These are phyloP conservation scores for Leptobrachium ailaonicum DNA, from an alignment of 2,113 vertebrate genomes.

Conservation along the genomic window DNA sequence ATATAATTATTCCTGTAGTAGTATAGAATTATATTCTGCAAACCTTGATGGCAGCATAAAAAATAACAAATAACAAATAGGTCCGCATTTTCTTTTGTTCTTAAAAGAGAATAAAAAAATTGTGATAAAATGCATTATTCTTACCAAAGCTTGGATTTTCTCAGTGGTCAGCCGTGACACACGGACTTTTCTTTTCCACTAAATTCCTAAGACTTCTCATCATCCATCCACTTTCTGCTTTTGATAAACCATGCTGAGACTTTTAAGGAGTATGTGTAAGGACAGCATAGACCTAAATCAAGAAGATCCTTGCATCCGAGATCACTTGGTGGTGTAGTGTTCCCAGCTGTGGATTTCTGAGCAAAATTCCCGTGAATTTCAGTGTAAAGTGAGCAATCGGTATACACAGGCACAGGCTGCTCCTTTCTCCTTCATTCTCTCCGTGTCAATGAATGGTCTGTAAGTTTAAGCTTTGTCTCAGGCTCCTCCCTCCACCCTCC, in stretches of 20 bases:
- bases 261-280: not conserved
- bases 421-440: not conserved
- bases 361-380: not conserved
- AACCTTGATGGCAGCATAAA: too few relatives aligned
- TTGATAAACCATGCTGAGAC: not conserved
- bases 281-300: not conserved
- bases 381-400: not conserved
- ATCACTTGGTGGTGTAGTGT: not conserved
- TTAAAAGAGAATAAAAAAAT: too few relatives aligned
- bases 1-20: too few relatives aligned
- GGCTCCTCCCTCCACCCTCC: slow-evolving; percentile 6
- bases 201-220: not conserved
- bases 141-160: not conserved
- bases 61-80: too few relatives aligned
- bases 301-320: not conserved
- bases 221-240: not conserved
- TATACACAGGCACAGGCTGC: not conserved
- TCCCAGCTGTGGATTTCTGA: not conserved
- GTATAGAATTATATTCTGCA: too few relatives aligned
- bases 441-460: not conserved
- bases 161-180: too few relatives aligned
- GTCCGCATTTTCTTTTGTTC: too few relatives aligned
- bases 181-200: too few relatives aligned
- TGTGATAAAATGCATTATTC: not conserved
- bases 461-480: not conserved